A percentile compares a stretch with the other conserved stretches of the same genome.
phyloP scores from a whole-genome alignment of 2,888 invertebrate genomes.

The Noctua janthina region DNA sequence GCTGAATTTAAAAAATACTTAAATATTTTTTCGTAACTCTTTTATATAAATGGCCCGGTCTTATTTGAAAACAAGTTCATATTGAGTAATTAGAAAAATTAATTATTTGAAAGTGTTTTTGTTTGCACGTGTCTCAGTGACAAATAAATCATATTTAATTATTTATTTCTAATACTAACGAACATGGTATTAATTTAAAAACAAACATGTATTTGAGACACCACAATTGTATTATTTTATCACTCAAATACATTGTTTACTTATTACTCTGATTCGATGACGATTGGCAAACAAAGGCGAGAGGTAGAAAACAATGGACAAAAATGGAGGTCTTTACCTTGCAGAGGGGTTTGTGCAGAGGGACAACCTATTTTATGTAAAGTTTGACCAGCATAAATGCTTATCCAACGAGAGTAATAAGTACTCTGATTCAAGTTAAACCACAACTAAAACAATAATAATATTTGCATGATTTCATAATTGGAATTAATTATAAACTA shows the following conservation, averaged over 20 bases:
- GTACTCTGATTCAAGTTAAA: not conserved
- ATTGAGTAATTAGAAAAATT: not conserved
- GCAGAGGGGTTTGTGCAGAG: too few species aligned
- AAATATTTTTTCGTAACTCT: not conserved
- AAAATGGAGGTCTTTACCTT: too few species aligned
- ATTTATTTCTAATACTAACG: not conserved
- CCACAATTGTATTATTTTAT: not conserved
- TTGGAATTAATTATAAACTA: constrained; percentile 16
- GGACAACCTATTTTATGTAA: too few species aligned
- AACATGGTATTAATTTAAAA: not conserved
- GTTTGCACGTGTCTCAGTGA: not conserved
- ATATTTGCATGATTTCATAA: constrained; percentile 20
- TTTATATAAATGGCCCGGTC: not conserved
- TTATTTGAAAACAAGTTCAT: not conserved
- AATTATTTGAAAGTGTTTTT: not conserved
- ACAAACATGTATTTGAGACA: not conserved
- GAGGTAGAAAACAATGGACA: too few species aligned
- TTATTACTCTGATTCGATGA: too few species aligned
- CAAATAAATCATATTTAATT: not conserved
- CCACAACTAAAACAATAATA: constrained; percentile 17
- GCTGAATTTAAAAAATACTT: not conserved
- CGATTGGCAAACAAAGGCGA: too few species aligned
- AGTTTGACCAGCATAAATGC: too few species aligned
- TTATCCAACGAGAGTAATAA: not conserved
- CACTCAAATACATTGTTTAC: not conserved